Evolutionary conservation across 2,113 vertebrate genomes (phyloP), one percentile per base, ranked within the genome.

Genomic region (Clarias batrachus): DNA sequence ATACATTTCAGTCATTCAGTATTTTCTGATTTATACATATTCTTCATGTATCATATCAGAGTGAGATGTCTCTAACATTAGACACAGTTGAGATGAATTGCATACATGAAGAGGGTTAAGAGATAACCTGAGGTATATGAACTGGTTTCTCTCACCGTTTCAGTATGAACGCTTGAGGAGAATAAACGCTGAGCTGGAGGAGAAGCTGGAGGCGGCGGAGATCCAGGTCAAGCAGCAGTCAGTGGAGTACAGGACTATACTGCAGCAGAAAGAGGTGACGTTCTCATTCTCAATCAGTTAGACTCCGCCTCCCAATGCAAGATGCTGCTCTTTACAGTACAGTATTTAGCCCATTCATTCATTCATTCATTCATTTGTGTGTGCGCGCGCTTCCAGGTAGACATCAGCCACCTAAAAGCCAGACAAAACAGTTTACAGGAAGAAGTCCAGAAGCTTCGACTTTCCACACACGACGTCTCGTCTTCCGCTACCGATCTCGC

Each of bases 361-460:
- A 27, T 54, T 17, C 21, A 1, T 68, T n/a, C n/a, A n/a, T n/a
- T n/a, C n/a, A n/a, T n/a, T n/a, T 62, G 60, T 71, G 37, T 86
- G 41, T 87, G 14, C 70, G 16, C 80, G 25, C 68, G 52, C 59
- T 7, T 89, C 37, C 85, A 99, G 98, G 98, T 99, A 84, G 98
- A 98, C 92, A 96, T 99, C 93, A 98, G 96, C 90, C 98, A 97
- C 91, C 94, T 99, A 4, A 99, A 99, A 93, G 97, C 96, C 68
- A 96, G 96, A n/a, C 97, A 99, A 91, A 97, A 93, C 68, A 93
- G 94, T 0, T 94, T 99, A 0, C 97, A 98, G 82, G 98, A 99
- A 0, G 96, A 99, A 74, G 78, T 99, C 85, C 96, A 96, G 91
- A 97, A 96, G 83, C 91, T 97, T 23, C 97, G 97, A 80, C 92